Base-by-base conservation (phyloP, 2,797 vertebrate species). In the Sardinella longiceps region DNA sequence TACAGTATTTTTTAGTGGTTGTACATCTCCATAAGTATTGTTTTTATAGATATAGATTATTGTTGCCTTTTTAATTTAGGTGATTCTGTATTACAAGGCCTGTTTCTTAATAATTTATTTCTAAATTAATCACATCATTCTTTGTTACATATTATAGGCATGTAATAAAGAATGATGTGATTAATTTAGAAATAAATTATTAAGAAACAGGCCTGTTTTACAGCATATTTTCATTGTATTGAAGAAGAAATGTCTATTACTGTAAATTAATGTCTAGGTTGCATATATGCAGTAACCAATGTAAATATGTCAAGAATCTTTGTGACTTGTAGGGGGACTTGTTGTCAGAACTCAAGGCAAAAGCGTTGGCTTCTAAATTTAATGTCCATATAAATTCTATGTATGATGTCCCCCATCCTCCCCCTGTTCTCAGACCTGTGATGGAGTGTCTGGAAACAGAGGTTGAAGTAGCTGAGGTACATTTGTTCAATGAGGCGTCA, bases 401-500 rank as follows among this genome's bases (percentile, higher is more conserved):
- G 28, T 30, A 70, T 33, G 5, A 70, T 70, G 4, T 86, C 82
- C 84, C 85, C 60, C 30, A n/a, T 88, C 89, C 81, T 81, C 86
- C 37, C 66, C 20, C 66, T 66, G n/a, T 15, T 28, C 81, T 82
- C 86, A 37, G 14, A 74, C 14, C 66, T 5, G 20, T 93, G 92
- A 93, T 92, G 90, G 92, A 93, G 90, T 91, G 89, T 90, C 92
- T 88, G 87, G 89, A 92, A 93, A 90, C 87, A 88, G 86, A 87
- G 90, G 88, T 90, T 84, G 56, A 92, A 90, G 87, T 89, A 86
- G 89, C 88, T 89, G 90, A 93, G 91, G 91, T 91, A 91, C 91
- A 89, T 93, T 93, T 93, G 92, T 90, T 92, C 94, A 95, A 95
- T 95, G 94, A 94, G 91, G 90, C 92, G 84, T 94, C 91, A 85